A percentile compares a stretch with the other conserved stretches of the same genome.
phyloP scores from a whole-genome alignment of 2,888 invertebrate genomes.

The Cylindroiulus punctatus region DNA sequence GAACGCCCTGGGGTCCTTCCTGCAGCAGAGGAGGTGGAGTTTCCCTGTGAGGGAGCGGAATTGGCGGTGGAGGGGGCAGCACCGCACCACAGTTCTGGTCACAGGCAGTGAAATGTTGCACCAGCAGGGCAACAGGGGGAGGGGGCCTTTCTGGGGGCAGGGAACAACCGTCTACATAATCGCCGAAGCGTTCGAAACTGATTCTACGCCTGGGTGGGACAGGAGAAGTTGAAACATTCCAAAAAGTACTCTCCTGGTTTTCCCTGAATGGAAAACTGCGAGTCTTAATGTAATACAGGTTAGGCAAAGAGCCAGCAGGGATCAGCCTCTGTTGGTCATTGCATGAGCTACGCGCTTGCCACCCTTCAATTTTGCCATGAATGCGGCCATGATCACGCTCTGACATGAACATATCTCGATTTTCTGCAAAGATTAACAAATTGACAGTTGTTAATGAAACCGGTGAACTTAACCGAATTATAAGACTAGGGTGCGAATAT shows the following conservation, averaged over 20 bases:
- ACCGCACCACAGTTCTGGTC: background rate
- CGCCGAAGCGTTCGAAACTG: background rate
- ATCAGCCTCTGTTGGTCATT: slow-evolving; percentile 33
- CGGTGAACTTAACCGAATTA: background rate
- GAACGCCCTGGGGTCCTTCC: background rate
- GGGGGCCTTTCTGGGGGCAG: slow-evolving; percentile 51
- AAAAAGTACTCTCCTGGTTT: background rate
- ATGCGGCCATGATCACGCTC: slow-evolving; percentile 49
- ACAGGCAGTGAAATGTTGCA: slow-evolving; percentile 29
- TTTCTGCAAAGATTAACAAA: slow-evolving; percentile 56
- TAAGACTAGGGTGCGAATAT: background rate
- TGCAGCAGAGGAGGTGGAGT: background rate
- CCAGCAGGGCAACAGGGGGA: slow-evolving; percentile 48
- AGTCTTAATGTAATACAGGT: slow-evolving; percentile 11
- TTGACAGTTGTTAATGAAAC: slow-evolving; percentile 48
- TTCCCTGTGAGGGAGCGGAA: slow-evolving; percentile 23
- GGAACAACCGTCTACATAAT: background rate
- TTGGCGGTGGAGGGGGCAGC: slow-evolving; percentile 46
- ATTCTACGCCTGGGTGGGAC: background rate
- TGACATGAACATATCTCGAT: slow-evolving; percentile 52
- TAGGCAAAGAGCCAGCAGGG: slow-evolving; percentile 22
- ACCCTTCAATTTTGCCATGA: slow-evolving; percentile 52
- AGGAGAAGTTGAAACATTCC: background rate
- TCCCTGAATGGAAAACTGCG: background rate
- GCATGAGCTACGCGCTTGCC: slow-evolving; percentile 40